These are phyloP conservation scores for Centropristis striata DNA, from an alignment of 2,113 vertebrate species.

Conservation along the genomic window DNA sequence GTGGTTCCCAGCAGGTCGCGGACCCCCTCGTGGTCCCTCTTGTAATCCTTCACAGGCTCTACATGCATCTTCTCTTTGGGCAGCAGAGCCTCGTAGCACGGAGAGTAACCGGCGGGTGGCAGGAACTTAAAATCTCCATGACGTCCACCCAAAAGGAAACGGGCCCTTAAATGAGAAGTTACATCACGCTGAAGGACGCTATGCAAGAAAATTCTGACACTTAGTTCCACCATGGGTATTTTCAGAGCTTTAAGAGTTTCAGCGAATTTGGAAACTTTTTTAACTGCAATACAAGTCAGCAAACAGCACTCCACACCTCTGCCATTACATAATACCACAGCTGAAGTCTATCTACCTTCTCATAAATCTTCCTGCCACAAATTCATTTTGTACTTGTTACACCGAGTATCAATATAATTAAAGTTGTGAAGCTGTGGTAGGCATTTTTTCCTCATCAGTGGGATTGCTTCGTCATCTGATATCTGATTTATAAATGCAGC, in stretches of 20 bases:
- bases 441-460: too few species aligned
- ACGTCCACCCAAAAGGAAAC: conserved; percentile 95
- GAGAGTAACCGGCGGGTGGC: conserved; percentile 94
- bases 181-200: neutral
- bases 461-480: conserved; percentile 4
- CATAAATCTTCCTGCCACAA: neutral
- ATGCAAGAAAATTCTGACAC: neutral
- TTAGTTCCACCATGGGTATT: neutral
- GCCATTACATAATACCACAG: neutral
- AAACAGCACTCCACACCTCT: neutral
- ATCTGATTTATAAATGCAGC: conserved; percentile 14
- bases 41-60: conserved; percentile 97
- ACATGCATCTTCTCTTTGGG: conserved; percentile 97
- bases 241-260: neutral
- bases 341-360: neutral
- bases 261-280: conserved; percentile 1
- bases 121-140: conserved; percentile 98
- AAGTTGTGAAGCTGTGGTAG: neutral
- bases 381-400: conserved; percentile 3
- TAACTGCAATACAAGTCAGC: neutral
- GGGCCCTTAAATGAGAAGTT: conserved; percentile 84
- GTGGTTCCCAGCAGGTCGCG: conserved; percentile 95
- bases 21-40: conserved; percentile 92
- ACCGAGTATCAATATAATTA: neutral
- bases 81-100: conserved; percentile 96